Conservation (phyloP, 2,113 vertebrate genomes). For the Fulmarus glacialis region DNA sequence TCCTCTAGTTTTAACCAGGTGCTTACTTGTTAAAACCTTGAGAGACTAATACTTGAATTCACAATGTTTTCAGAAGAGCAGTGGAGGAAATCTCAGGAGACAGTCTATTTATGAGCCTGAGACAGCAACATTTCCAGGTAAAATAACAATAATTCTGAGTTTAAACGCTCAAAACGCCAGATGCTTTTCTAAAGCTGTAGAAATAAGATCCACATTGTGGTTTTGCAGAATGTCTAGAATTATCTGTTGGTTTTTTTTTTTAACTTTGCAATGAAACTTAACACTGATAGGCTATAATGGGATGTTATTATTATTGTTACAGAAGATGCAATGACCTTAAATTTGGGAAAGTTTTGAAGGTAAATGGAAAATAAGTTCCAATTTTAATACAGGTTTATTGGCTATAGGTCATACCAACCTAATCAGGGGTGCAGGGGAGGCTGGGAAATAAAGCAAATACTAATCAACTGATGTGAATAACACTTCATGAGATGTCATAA, state of each 20-base stretch:
- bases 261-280: neutral
- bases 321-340: neutral
- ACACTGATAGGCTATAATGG: neutral
- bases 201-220: neutral
- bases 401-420: neutral
- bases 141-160: neutral
- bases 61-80: neutral
- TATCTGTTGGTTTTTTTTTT: neutral
- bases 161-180: neutral
- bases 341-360: neutral
- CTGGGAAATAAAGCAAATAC: neutral
- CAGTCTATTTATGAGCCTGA: neutral
- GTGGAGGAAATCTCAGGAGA: neutral
- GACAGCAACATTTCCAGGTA: neutral
- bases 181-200: neutral
- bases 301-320: neutral
- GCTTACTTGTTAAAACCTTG: neutral
- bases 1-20: neutral
- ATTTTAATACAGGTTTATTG: neutral
- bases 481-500: neutral
- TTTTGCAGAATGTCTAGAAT: neutral
- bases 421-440: accelerated
- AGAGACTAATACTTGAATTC: neutral
- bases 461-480: neutral
- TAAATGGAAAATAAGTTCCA: neutral